Conservation (phyloP, 2,797 vertebrate species). For the Nyctibius grandis region DNA sequence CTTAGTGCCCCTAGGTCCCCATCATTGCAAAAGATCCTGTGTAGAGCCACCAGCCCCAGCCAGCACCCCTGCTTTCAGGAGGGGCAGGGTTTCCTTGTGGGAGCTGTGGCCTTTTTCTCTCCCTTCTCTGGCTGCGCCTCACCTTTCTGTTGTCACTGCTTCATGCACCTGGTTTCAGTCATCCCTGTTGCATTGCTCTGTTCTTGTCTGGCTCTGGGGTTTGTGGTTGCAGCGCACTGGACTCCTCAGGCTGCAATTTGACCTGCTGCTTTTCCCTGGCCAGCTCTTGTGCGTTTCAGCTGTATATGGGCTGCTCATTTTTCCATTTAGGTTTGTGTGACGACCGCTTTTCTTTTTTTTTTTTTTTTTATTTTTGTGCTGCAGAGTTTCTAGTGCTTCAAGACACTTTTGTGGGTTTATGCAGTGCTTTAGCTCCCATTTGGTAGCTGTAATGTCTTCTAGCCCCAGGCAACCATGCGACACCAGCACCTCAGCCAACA, state of each 20-base stretch:
- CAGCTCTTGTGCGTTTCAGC: neutral
- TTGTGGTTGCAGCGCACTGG: neutral
- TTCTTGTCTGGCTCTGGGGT: neutral
- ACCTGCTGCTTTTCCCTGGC: neutral
- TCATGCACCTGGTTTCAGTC: neutral
- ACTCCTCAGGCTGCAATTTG: neutral
- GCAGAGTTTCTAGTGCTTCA: neutral
- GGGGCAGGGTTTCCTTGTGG: neutral
- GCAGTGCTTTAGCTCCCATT: neutral
- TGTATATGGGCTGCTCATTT: neutral
- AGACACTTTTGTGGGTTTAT: neutral
- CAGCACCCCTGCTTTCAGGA: neutral
- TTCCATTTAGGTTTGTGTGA: neutral
- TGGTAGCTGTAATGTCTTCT: neutral
- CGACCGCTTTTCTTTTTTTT: neutral
- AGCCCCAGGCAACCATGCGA: rapidly evolving
- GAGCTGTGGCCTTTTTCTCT: neutral
- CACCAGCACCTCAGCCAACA: neutral
- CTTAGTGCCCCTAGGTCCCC: rapidly evolving
- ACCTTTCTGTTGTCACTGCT: neutral
- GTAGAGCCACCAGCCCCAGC: neutral
- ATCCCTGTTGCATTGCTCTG: neutral
- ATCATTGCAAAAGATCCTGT: neutral
- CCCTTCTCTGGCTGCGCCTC: neutral
- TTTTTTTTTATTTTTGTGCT: neutral